Evolutionary conservation across 2,113 vertebrate genomes (phyloP), one percentile per base, ranked within the genome.

Genomic region (Accipiter virgatus): DNA sequence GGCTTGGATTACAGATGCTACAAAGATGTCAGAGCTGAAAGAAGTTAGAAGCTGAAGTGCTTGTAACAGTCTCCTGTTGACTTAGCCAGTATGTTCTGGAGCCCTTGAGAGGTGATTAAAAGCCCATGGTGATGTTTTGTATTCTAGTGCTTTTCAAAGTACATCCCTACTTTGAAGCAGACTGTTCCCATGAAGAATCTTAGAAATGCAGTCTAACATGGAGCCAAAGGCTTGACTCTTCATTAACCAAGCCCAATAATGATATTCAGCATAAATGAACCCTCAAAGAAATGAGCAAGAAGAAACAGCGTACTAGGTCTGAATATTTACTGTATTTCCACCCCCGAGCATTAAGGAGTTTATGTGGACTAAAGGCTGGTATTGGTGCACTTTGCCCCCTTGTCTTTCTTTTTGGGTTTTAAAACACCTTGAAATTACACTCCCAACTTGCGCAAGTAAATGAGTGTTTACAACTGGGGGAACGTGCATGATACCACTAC

Each of bases 101-200:
- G 75, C 55, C 71, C 14, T 0, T 2, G 10, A 43, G 58, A 62
- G 50, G 20, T 27, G 50, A 75, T 16, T 43, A 48, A 23, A 16
- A 42, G 38, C 34, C 32, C 0, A 0, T 17, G 72, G 42, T 42
- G 72, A 40, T 0, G 1, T 14, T 66, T 8, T 71, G 17, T 43
- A 11, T 32, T 27, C 50, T 66, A 75, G 34, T 82, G 81, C 47
- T 87, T 79, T 85, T 50, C 48, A 26, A 50, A 65, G 59, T 5
- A 3, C 34, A 17, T 67, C 78, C 18, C 8, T 4, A 6, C 21
- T 9, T 58, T 36, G 36, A 31, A 78, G 89, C 61, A 55, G 65
- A 34, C 5, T 59, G 13, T 14, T 96, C 42, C 75, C 63, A 31
- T 29, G 70, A 92, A 4, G 29, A 13, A 5, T 19, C 48, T n/a